These are phyloP conservation scores for Sigmodon hispidus DNA, from an alignment of 2,113 vertebrate species.

Conservation along the genomic window DNA sequence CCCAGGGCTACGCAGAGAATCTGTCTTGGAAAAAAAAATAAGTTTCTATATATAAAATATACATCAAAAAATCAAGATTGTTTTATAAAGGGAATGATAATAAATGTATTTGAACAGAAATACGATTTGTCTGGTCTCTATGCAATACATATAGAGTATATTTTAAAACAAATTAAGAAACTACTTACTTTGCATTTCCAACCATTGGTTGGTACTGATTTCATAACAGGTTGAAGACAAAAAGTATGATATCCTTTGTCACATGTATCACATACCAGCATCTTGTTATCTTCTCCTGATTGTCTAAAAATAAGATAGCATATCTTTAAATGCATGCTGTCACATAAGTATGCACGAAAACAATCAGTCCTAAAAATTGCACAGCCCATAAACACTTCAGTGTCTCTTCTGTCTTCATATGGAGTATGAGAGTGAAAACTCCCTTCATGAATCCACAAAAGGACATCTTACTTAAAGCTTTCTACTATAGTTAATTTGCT, in stretches of 20 bases:
- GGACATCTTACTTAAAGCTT: background rate
- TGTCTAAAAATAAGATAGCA: constrained; percentile 86
- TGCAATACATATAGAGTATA: constrained; percentile 50
- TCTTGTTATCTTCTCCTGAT: constrained; percentile 91
- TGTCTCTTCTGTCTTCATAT: background rate
- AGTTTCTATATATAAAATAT: background rate
- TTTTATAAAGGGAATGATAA: constrained; percentile 17
- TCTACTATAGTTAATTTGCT: background rate
- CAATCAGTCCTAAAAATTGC: constrained; percentile 23
- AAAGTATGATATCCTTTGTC: constrained; percentile 97
- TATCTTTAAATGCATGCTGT: constrained; percentile 44
- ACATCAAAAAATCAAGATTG: constrained; percentile 1
- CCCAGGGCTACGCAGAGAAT: background rate
- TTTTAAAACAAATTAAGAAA: constrained; percentile 57
- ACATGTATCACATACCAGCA: constrained; percentile 96
- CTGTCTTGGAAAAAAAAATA: background rate
- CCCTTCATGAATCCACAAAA: background rate
- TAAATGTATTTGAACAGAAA: constrained; percentile 38
- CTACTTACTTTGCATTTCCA: constrained; percentile 97
- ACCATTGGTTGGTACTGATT: constrained; percentile 90
- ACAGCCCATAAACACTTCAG: constrained; percentile 6
- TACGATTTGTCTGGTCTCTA: constrained; percentile 19
- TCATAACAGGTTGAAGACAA: constrained; percentile 95
- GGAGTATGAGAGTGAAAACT: background rate
- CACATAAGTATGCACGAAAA: constrained; percentile 50